Percentiles rank a stretch among this genome's conserved stretches.
Conservation (phyloP, 2,113 vertebrate species). For the Hystrix cristata region DNA sequence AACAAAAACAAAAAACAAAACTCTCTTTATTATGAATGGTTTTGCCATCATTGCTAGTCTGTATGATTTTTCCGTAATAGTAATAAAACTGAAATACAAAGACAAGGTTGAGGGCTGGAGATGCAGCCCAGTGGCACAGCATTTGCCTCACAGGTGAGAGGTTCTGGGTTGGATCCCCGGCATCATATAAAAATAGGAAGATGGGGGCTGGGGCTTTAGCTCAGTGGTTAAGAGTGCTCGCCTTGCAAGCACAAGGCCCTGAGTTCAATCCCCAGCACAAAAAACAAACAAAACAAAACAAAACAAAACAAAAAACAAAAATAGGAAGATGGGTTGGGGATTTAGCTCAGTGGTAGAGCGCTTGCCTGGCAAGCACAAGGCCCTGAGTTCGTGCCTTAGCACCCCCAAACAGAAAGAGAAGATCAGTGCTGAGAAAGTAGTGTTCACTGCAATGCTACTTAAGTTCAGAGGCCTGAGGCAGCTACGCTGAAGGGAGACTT, state of each 20-base stretch:
- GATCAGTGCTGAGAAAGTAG: neutral
- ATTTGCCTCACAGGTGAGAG: neutral
- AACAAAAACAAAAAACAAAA: slow-evolving; percentile 33
- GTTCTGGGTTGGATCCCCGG: neutral
- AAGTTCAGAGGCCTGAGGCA: neutral
- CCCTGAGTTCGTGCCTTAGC: too few species aligned
- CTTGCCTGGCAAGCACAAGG: too few species aligned
- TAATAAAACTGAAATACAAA: slow-evolving; percentile 16
- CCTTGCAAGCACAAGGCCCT: too few species aligned
- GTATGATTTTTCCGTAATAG: neutral
- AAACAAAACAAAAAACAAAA: too few species aligned
- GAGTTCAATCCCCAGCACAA: too few species aligned
- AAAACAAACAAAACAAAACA: too few species aligned
- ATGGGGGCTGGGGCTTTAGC: neutral
- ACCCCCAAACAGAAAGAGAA: neutral
- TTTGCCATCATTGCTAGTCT: slow-evolving; percentile 31
- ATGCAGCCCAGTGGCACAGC: neutral
- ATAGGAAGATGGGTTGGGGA: too few species aligned
- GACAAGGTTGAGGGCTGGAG: neutral
- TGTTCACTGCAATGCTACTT: neutral
- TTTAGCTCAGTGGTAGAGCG: too few species aligned
- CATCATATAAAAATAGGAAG: neutral
- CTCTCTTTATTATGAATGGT: slow-evolving; percentile 9
- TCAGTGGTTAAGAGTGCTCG: too few species aligned
- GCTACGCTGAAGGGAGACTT: neutral